Percentiles rank a stretch among this genome's conserved stretches.
These are phyloP conservation scores for Blastobasis lacticolella DNA, from an alignment of 2,888 invertebrate genomes.

Conservation along the genomic window DNA sequence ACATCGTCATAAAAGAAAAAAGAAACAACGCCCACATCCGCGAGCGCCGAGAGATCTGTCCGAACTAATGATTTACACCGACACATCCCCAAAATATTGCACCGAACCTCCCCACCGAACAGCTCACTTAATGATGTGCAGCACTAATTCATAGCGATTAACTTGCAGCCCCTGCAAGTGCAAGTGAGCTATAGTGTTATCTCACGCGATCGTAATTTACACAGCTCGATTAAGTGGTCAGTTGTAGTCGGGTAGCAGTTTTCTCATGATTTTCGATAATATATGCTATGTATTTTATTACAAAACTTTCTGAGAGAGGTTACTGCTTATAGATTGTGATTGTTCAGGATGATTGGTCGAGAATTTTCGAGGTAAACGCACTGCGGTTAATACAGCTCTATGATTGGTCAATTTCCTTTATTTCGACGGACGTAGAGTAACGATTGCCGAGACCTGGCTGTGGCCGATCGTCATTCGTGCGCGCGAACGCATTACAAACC, in stretches of 20 bases:
- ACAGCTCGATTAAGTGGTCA: conserved; percentile 43
- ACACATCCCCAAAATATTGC: neutral
- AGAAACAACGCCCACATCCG: too few species aligned
- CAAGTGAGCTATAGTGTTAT: conserved; percentile 40
- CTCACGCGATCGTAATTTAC: conserved; percentile 58
- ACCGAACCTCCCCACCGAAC: conserved; percentile 18
- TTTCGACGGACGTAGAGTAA: too few species aligned
- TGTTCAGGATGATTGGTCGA: too few species aligned
- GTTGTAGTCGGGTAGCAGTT: neutral
- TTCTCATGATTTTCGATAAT: neutral
- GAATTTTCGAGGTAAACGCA: too few species aligned
- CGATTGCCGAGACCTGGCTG: too few species aligned
- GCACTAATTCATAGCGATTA: conserved; percentile 51
- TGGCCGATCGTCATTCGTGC: too few species aligned
- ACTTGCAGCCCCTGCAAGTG: conserved; percentile 63
- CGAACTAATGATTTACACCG: neutral
- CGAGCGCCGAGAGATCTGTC: too few species aligned
- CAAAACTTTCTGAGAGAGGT: neutral
- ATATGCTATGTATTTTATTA: neutral
- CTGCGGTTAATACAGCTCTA: too few species aligned
- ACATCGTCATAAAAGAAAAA: too few species aligned
- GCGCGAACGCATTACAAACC: too few species aligned
- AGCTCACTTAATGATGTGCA: conserved; percentile 48
- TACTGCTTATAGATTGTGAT: too few species aligned
- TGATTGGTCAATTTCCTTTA: too few species aligned